Percentiles rank a stretch among this genome's conserved stretches.
Conservation (phyloP, 1,140 invertebrate genomes). For the Acyrthosiphon pisum region DNA sequence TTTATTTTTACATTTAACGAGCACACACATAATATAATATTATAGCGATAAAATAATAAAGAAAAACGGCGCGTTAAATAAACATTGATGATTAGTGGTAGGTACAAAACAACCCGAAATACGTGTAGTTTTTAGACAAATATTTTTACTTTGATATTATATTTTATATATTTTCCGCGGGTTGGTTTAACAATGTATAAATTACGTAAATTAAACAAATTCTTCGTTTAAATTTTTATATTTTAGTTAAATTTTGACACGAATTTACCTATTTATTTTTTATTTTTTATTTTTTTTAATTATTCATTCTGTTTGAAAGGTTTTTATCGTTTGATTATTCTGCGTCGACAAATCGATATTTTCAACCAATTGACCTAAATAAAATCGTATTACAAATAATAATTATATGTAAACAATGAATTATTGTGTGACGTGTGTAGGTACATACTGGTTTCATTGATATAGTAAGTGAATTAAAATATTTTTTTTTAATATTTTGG, state of each 20-base stretch:
- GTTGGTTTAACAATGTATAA: not conserved
- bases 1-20: conserved; percentile 19
- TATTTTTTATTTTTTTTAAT: not conserved
- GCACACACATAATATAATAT: not conserved
- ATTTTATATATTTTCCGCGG: not conserved
- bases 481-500: not conserved
- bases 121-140: not conserved
- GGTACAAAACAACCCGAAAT: not conserved
- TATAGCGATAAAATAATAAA: not conserved
- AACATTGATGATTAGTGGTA: not conserved
- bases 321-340: conserved; percentile 2
- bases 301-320: not conserved
- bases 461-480: not conserved
- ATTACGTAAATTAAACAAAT: not conserved
- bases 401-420: not conserved
- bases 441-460: not conserved
- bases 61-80: not conserved
- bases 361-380: not conserved
- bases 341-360: not conserved
- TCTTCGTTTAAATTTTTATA: not conserved
- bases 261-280: not conserved
- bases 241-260: not conserved
- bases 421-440: too few species aligned
- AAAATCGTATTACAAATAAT: not conserved
- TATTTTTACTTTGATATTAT: not conserved